Base-by-base conservation (phyloP, 1,140 invertebrate species). In the Drosophila parvula region DNA sequence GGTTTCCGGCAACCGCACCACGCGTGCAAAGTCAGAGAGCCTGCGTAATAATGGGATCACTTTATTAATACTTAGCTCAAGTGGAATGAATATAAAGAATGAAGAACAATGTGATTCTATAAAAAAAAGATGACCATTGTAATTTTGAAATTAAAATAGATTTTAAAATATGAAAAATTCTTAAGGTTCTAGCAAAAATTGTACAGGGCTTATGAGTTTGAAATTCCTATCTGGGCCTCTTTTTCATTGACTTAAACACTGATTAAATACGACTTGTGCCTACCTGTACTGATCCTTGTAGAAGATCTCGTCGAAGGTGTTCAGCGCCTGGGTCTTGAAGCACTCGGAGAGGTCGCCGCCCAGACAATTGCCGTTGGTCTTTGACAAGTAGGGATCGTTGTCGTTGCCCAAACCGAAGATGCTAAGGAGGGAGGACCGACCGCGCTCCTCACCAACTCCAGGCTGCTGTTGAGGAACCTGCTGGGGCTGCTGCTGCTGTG, bases 271-370 rank as follows among this genome's bases (percentile, higher is more conserved):
- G 3, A 57, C 28, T 6, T 14, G 7, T 44, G 27, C 84, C 92
- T 91, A 94, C 94, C 92, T 82, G 84, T 94, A 94, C 70, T 93
- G 91, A 47, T 94, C 94, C 79, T 93, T 93, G 79, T 94, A 94
- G 79, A 97, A 96, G 85, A 97, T 96, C 36, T 96, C 95, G 45
- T 96, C 95, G 55, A 97, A 94, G 0, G 95, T 95, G 60, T 93
- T 93, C 5, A 96, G 84, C 0, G 96, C 96, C 74, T 95, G 94
- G 0, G 95, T 96, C 83, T 96, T 97, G 79, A 97, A 96, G 84
- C 96, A 97, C 79, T 96, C 96, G 3, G 95, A 95, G 2, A 97
- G 92, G 85, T 96, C 96, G 1, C 96, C 96, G 68, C 93, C 94
- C 41, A 96, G 86, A 78, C 96, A 97, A 56, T 94, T 94, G 65